Evolutionary conservation across 2,888 invertebrate genomes (phyloP), one percentile per base, ranked within the genome.

Genomic region (Pollenia griseotomentosa): DNA sequence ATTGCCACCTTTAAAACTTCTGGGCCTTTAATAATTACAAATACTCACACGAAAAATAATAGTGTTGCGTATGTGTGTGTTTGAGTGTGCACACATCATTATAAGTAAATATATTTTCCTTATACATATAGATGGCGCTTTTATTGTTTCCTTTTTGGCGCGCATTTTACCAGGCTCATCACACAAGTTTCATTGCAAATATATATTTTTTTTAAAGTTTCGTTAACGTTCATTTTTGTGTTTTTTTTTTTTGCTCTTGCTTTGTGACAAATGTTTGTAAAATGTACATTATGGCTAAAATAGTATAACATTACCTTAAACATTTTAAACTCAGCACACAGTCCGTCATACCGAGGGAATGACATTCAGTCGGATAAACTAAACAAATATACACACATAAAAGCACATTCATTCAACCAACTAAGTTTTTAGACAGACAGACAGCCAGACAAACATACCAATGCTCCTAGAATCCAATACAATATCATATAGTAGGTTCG

Each of bases 111-210:
- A 42, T 48, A 79, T 61, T 71, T 70, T 70, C 65, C 66, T 53
- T 83, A 74, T 61, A 48, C 51, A 71, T 68, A 61, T 88, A 88
- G 88, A 88, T 88, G 88, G 88, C 86, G 88, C 87, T 88, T 88
- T 88, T 88, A 89, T 87, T 88, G 88, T 88, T 89, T 89, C 89
- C 88, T 89, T 89, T 89, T 89, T 88, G 89, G 89, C 88, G 89
- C 89, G 88, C 88, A 88, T 86, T 88, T 86, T 75, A 70, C 57
- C 83, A 77, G 66, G n/a, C 66, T 82, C 66, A 79, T 51, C 59
- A 75, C 53, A 75, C 66, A 77, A 33, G 73, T 81, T 82, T 71
- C 61, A 77, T 78, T 51, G 51, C 71, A 74, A 68, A 70, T 6
- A 55, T 83, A 57, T 81, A 71, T 14, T 79, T 42, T 86, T 70